phyloP scores from a whole-genome alignment of 2,888 invertebrate genomes.

The Andrena praecox region DNA sequence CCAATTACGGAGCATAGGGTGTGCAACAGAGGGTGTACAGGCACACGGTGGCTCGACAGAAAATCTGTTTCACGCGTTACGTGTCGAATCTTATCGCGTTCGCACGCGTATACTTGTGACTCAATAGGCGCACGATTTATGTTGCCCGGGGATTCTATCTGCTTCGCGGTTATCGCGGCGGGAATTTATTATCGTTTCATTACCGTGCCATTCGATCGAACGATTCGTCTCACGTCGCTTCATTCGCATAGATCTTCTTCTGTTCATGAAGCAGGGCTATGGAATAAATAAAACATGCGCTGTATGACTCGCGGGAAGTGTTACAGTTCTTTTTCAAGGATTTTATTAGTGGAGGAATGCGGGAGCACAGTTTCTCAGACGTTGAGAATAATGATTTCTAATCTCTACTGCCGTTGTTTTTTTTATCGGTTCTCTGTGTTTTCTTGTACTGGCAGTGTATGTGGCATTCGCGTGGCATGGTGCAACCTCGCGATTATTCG shows the following conservation, averaged over 20 bases:
- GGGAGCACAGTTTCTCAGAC: not conserved
- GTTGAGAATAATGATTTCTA: not conserved
- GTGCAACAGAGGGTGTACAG: conserved; percentile 19
- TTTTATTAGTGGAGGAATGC: not conserved
- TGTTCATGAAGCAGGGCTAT: too few species aligned
- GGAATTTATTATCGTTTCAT: conserved; percentile 15
- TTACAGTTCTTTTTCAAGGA: not conserved
- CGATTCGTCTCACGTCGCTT: too few species aligned
- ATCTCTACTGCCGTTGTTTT: not conserved
- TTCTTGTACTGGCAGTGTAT: conserved; percentile 1
- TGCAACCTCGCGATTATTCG: conserved; percentile 46
- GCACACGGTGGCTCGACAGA: not conserved
- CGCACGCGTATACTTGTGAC: not conserved
- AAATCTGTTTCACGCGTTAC: conserved; percentile 33
- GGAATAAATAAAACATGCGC: not conserved
- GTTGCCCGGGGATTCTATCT: conserved; percentile 3
- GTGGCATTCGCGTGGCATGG: conserved; percentile 2
- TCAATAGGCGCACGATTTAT: not conserved
- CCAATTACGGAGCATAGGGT: conserved; percentile 56
- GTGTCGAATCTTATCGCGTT: conserved; percentile 38
- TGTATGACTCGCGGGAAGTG: not conserved
- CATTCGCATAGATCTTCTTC: too few species aligned
- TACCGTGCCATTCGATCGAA: not conserved
- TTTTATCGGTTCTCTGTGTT: conserved; percentile 8
- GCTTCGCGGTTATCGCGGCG: conserved; percentile 27